Conservation (phyloP, 2,113 vertebrate species). For the Callopanchax toddi region DNA sequence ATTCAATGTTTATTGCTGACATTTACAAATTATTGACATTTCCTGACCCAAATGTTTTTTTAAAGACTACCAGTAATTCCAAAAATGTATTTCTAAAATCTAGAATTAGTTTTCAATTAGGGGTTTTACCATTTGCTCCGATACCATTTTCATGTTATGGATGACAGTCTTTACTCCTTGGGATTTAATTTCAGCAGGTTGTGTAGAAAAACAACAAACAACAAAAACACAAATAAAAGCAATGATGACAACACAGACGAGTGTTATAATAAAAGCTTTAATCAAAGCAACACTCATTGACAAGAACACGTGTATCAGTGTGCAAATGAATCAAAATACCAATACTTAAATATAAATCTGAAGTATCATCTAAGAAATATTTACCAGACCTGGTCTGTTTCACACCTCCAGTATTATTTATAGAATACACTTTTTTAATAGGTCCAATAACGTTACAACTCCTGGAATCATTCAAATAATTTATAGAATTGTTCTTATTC, state of each 20-base stretch:
- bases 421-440: slow-evolving; percentile 49
- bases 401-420: slow-evolving; percentile 49
- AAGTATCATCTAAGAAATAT: slow-evolving; percentile 51
- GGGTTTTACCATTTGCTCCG: too few relatives aligned
- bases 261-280: slow-evolving; percentile 61
- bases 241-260: slow-evolving; percentile 16
- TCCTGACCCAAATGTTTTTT: too few relatives aligned
- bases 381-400: slow-evolving; percentile 49
- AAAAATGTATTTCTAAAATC: too few relatives aligned
- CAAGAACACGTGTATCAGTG: slow-evolving; percentile 61
- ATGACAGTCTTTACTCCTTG: slow-evolving; percentile 2
- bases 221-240: not conserved
- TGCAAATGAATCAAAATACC: slow-evolving; percentile 52
- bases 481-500: slow-evolving; percentile 61
- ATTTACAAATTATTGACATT: too few relatives aligned
- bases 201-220: not conserved
- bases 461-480: slow-evolving; percentile 72
- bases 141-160: too few relatives aligned
- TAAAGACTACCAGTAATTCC: too few relatives aligned
- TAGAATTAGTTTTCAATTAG: too few relatives aligned
- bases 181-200: slow-evolving; percentile 13
- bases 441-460: slow-evolving; percentile 63
- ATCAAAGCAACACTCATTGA: slow-evolving; percentile 64
- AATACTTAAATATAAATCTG: slow-evolving; percentile 67
- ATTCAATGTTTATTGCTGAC: too few relatives aligned